Conservation (phyloP, 2,888 invertebrate genomes). For the Cerceris rybyensis region DNA sequence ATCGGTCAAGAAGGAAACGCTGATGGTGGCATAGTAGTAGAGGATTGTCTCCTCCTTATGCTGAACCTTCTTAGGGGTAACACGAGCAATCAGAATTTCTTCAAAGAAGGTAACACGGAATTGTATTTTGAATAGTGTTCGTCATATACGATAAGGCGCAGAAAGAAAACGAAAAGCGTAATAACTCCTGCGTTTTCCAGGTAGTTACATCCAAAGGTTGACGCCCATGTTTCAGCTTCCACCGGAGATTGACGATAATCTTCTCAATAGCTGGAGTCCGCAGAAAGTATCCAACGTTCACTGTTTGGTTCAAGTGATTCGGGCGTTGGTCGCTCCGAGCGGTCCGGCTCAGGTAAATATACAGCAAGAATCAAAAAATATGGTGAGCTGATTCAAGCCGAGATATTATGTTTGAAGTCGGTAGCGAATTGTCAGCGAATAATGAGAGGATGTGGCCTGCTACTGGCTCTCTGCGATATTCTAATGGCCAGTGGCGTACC, state of each 20-base stretch:
- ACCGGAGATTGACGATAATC: constrained; percentile 86
- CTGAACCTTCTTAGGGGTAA: constrained; percentile 97
- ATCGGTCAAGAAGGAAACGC: constrained; percentile 95
- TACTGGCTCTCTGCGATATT: constrained; percentile 92
- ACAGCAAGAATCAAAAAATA: constrained; percentile 58
- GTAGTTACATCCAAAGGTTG: constrained; percentile 95
- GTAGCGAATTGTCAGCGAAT: constrained; percentile 90
- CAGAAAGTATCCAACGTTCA: constrained; percentile 98
- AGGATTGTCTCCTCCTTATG: constrained; percentile 97
- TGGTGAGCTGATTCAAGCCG: background rate
- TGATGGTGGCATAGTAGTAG: constrained; percentile 98
- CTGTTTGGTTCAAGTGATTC: constrained; percentile 93
- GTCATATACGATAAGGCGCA: background rate
- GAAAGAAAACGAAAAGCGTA: constrained; percentile 25
- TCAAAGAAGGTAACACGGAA: constrained; percentile 90
- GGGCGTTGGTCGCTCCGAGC: constrained; percentile 96
- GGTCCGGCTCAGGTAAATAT: constrained; percentile 92
- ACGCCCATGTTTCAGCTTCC: constrained; percentile 93
- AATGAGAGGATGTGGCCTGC: constrained; percentile 92
- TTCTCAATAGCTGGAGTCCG: constrained; percentile 89
- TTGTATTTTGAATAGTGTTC: background rate
- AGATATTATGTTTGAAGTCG: constrained; percentile 57
- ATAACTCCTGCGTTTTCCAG: constrained; percentile 69
- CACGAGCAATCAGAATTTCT: constrained; percentile 98
- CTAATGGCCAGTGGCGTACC: constrained; percentile 98